phyloP scores from a whole-genome alignment of 1,140 invertebrate species.

The Mycetomoellerius zeteki region DNA sequence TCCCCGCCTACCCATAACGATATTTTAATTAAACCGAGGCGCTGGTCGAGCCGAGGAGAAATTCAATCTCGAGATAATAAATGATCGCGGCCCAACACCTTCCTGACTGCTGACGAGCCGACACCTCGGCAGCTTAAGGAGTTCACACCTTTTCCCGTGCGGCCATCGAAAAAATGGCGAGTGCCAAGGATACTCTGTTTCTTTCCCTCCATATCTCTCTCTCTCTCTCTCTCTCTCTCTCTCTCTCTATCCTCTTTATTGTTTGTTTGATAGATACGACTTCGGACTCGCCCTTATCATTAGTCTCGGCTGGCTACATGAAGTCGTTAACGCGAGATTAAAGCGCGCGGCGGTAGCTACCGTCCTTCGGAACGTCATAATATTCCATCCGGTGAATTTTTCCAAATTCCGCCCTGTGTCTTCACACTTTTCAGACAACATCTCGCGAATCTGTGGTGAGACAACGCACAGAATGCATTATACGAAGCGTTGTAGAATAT shows the following conservation, averaged over 20 bases:
- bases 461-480: neutral
- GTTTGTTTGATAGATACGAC: conserved; percentile 76
- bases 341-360: conserved; percentile 50
- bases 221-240: neutral
- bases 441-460: neutral
- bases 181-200: conserved; percentile 66
- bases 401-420: conserved; percentile 31
- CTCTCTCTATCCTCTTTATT: conserved; percentile 66
- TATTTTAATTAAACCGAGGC: conserved; percentile 87
- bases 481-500: neutral
- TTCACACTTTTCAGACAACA: conserved; percentile 1
- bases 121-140: conserved; percentile 83
- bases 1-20: conserved; percentile 87
- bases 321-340: conserved; percentile 65
- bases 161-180: conserved; percentile 71
- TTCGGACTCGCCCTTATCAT: conserved; percentile 74
- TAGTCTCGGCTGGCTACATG: conserved; percentile 67
- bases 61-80: conserved; percentile 88
- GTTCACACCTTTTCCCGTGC: conserved; percentile 85
- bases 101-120: conserved; percentile 85
- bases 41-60: conserved; percentile 84
- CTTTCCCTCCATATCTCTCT: neutral
- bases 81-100: conserved; percentile 87
- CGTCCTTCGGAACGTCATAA: conserved; percentile 50
- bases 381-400: conserved; percentile 23